Evolutionary conservation across 2,113 vertebrate species (phyloP).

Genomic region (Gambusia affinis): DNA sequence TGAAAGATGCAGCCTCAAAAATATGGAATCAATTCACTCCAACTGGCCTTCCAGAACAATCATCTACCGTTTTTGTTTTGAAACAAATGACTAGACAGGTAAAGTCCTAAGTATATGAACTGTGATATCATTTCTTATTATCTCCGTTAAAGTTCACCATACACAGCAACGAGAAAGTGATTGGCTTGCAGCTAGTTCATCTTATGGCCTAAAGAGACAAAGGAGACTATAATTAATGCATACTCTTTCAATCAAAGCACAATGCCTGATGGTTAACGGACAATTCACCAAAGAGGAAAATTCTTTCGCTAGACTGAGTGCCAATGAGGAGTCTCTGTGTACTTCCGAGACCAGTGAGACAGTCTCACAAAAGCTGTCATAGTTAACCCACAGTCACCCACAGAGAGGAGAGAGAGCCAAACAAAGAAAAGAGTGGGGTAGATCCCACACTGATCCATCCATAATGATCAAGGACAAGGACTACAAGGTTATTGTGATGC

Average conservation of each 20-base stretch:
- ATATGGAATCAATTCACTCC: neutral
- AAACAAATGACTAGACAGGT: constrained; percentile 1
- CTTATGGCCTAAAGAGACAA: constrained; percentile 54
- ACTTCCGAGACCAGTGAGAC: constrained; percentile 75
- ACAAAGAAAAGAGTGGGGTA: constrained; percentile 51
- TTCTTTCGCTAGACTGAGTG: constrained; percentile 76
- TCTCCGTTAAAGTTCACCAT: constrained; percentile 1
- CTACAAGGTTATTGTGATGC: constrained; percentile 41
- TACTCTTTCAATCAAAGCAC: constrained; percentile 76
- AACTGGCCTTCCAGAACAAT: constrained; percentile 4
- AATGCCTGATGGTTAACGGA: constrained; percentile 70
- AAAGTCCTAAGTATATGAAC: neutral
- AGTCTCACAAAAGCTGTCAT: constrained; percentile 76
- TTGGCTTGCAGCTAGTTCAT: constrained; percentile 63
- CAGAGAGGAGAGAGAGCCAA: constrained; percentile 48
- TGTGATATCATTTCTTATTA: neutral
- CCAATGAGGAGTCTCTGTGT: constrained; percentile 76
- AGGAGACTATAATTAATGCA: constrained; percentile 78
- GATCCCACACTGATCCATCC: constrained; percentile 33
- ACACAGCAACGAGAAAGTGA: constrained; percentile 11
- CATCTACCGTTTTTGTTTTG: constrained; percentile 13
- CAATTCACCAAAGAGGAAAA: constrained; percentile 69
- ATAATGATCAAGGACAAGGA: constrained; percentile 51
- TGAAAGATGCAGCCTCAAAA: constrained; percentile 17
- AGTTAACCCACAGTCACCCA: constrained; percentile 72